These are phyloP conservation scores for Empidonax traillii DNA, from an alignment of 2,113 vertebrate species.

Conservation along the genomic window DNA sequence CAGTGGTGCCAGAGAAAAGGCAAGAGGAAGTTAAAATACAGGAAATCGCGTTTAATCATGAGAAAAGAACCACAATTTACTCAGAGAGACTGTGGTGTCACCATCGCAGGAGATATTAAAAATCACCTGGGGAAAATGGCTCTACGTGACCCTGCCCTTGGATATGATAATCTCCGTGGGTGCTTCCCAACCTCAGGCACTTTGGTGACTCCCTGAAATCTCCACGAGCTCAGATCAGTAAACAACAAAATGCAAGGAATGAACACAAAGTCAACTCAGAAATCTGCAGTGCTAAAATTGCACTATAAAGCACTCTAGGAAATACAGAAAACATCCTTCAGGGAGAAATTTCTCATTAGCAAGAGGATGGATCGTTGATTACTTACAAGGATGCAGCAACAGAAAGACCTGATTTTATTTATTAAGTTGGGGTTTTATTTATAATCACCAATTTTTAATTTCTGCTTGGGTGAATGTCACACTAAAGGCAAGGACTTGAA, in stretches of 20 bases:
- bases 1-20: background rate
- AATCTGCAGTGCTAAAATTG: background rate
- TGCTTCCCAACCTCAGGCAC: background rate
- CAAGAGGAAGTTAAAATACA: background rate
- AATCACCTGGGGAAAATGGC: background rate
- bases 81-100: background rate
- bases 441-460: background rate
- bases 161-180: background rate
- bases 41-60: background rate
- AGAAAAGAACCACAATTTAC: background rate
- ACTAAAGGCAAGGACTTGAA: background rate
- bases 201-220: background rate
- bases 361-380: background rate
- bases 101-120: background rate
- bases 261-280: background rate
- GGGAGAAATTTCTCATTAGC: background rate
- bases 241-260: background rate
- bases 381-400: background rate
- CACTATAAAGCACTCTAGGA: background rate
- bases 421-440: accelerated
- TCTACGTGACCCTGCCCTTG: background rate
- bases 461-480: background rate
- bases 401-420: background rate
- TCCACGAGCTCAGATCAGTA: background rate
- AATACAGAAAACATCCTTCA: background rate